These are phyloP conservation scores for Psilopsiagon aymara DNA, from an alignment of 2,113 vertebrate genomes.

Conservation along the genomic window DNA sequence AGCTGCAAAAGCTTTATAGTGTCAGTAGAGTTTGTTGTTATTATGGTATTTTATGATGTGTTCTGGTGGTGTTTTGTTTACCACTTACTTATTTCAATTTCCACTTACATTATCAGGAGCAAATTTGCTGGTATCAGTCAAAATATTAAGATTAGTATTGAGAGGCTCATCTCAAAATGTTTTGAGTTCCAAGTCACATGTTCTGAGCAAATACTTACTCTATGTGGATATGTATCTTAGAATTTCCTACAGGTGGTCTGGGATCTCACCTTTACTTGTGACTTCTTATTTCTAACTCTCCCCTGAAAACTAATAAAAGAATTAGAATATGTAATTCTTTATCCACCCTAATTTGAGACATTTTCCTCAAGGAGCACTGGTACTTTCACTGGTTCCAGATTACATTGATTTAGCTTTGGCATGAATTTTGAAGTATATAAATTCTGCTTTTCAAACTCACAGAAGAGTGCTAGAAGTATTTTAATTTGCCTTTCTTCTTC, in stretches of 20 bases:
- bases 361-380: constrained; percentile 33
- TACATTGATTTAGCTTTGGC: neutral
- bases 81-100: neutral
- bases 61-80: neutral
- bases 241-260: neutral
- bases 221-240: neutral
- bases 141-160: neutral
- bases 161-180: neutral
- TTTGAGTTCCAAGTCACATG: neutral
- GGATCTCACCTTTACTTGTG: neutral
- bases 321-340: neutral
- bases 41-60: neutral
- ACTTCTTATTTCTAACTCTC: neutral
- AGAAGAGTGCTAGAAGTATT: neutral
- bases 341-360: neutral
- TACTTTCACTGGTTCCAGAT: neutral
- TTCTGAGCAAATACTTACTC: neutral
- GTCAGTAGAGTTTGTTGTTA: neutral
- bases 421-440: neutral
- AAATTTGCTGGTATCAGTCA: neutral
- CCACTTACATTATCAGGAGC: neutral
- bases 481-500: neutral
- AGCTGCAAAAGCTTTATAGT: neutral
- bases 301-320: neutral
- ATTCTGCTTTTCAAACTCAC: neutral